phyloP scores from a whole-genome alignment of 2,113 vertebrate species.

The Antechinus flavipes region DNA sequence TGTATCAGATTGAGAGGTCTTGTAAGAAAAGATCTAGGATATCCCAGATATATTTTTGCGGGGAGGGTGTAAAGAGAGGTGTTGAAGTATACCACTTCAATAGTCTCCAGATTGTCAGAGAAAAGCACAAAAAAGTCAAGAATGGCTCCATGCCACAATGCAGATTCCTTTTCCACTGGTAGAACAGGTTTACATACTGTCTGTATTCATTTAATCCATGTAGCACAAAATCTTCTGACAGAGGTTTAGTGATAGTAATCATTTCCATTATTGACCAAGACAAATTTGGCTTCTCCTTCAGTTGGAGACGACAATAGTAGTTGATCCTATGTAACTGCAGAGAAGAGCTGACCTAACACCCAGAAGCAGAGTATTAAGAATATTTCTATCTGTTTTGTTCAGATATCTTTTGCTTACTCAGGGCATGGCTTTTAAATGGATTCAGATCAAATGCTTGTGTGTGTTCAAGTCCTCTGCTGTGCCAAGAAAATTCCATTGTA shows the following conservation, averaged over 20 bases:
- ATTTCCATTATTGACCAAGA: constrained; percentile 66
- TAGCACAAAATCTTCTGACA: constrained; percentile 74
- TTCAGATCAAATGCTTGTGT: constrained; percentile 6
- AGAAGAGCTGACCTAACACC: constrained; percentile 19
- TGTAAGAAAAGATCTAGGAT: constrained; percentile 35
- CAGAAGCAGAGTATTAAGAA: constrained; percentile 16
- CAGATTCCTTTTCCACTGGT: constrained; percentile 63
- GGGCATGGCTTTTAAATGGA: constrained; percentile 11
- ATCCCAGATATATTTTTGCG: constrained; percentile 36
- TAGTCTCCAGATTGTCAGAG: constrained; percentile 46
- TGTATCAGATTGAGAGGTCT: neutral
- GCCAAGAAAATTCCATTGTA: neutral
- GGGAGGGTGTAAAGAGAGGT: neutral
- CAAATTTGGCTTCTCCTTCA: constrained; percentile 70
- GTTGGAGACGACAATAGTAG: constrained; percentile 55
- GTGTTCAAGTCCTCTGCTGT: constrained; percentile 21
- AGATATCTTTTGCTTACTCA: constrained; percentile 33
- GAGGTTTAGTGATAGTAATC: constrained; percentile 63
- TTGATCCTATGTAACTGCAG: constrained; percentile 49
- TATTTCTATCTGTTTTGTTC: constrained; percentile 39
- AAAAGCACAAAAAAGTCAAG: constrained; percentile 60
- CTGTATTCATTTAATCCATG: constrained; percentile 67
- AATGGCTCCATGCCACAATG: constrained; percentile 66
- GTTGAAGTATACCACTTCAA: neutral
- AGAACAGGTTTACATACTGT: constrained; percentile 75